Percentiles rank a stretch among this genome's conserved stretches.
These are phyloP conservation scores for Propsilocerus akamusi DNA, from an alignment of 1,140 invertebrate species.

Conservation along the genomic window DNA sequence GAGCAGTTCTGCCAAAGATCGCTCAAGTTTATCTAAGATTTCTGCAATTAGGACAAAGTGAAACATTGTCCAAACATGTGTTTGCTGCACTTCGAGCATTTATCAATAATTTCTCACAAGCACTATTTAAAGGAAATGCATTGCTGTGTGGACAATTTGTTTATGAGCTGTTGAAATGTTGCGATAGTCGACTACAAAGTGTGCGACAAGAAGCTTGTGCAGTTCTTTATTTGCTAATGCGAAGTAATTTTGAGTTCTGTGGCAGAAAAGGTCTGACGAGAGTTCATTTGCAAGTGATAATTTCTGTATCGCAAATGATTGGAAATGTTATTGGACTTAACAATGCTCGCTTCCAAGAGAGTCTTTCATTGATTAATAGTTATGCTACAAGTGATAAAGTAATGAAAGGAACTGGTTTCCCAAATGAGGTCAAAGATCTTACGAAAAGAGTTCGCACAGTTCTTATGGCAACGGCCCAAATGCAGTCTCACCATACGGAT, in stretches of 20 bases:
- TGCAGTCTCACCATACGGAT: constrained; percentile 77
- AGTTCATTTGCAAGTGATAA: constrained; percentile 75
- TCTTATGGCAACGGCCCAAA: constrained; percentile 80
- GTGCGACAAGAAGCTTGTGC: constrained; percentile 78
- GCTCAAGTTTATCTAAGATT: constrained; percentile 72
- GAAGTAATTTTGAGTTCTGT: constrained; percentile 82
- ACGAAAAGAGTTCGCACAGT: constrained; percentile 84
- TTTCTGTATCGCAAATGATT: constrained; percentile 79
- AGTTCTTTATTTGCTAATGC: constrained; percentile 77
- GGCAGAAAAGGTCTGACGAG: constrained; percentile 63
- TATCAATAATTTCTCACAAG: constrained; percentile 73
- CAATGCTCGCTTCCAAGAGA: constrained; percentile 80
- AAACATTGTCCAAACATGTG: constrained; percentile 71
- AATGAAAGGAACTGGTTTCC: constrained; percentile 79
- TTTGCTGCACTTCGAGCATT: constrained; percentile 80
- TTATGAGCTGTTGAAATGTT: constrained; percentile 59
- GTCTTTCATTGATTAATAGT: constrained; percentile 78
- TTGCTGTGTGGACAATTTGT: constrained; percentile 68
- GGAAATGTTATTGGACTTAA: constrained; percentile 72
- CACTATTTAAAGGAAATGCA: constrained; percentile 69
- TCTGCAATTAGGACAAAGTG: constrained; percentile 75
- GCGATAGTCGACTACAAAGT: constrained; percentile 57
- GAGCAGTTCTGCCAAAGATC: constrained; percentile 54
- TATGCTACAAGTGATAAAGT: constrained; percentile 83
- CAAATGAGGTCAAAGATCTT: constrained; percentile 76